Base-by-base conservation (phyloP, 2,888 invertebrate species). In the Cerastis leucographa region DNA sequence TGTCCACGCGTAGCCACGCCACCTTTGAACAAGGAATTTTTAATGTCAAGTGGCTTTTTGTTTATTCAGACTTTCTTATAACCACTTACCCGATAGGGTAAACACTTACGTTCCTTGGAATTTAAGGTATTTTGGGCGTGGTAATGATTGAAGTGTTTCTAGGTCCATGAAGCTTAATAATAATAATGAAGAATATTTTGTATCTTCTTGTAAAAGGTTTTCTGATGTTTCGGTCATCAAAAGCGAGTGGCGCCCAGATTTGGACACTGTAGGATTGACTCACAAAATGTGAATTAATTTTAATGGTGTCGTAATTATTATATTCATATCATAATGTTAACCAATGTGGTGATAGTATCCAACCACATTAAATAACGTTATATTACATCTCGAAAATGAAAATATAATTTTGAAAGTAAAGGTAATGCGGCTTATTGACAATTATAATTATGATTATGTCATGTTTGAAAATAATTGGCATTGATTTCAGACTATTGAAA, bases 1-100 rank as follows among this genome's bases (percentile, higher is more conserved):
- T 99, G 95, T 99, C 99, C 88, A 99, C 98, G 84, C 98, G 97
- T 90, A 99, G 95, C 99, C 99, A 99, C 90, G 99, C 99, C 89
- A 99, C 98, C 99, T 64, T 64, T 42, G 9, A 64, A 64, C 14
- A 42, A n/a, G 42, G n/a, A 64, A 12, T 62, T 35, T 40, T n/a
- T 64, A n/a, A 64, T 64, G n/a, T n/a, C 2, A 69, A 70, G 70
- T 71, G 5, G 1, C 12, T 12, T 44, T 71, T 35, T 46, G n/a
- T 69, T 70, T 71, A 69, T 35, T 17, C 19, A 35, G 12, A 19
- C 19, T 46, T 70, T 46, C 12, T n/a, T 19, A 40, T 19, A 7
- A 17, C 35, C 12, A 35, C 7, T n/a, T 12, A 8, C 17, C 19
- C 19, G 19, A 42, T 9, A 6, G 25, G 35, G 9, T 70, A 42